These are phyloP conservation scores for Tetraneura akinire DNA, from an alignment of 1,140 invertebrate genomes.

Conservation along the genomic window DNA sequence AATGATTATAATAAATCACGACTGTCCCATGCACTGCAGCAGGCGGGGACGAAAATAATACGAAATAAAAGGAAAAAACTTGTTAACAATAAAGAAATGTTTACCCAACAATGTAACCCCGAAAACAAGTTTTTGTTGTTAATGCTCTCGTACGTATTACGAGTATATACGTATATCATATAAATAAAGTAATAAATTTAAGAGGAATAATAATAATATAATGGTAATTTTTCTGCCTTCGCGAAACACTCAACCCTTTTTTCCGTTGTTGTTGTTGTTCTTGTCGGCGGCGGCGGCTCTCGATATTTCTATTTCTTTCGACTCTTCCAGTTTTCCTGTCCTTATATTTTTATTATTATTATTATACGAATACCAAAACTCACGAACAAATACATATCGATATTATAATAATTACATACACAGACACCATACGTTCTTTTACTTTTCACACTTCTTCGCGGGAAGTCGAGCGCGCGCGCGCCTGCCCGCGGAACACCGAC, in stretches of 20 bases:
- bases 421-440: not conserved
- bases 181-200: not conserved
- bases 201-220: slow-evolving; percentile 10
- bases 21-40: not conserved
- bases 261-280: not conserved
- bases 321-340: slow-evolving; percentile 10
- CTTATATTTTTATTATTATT: too few species aligned
- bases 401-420: slow-evolving; percentile 11
- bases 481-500: slow-evolving; percentile 9
- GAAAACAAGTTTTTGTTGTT: slow-evolving; percentile 48
- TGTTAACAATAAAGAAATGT: slow-evolving; percentile 45
- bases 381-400: not conserved
- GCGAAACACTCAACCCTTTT: slow-evolving; percentile 22
- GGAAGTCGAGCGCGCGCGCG: not conserved
- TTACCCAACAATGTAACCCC: slow-evolving; percentile 47
- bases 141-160: not conserved
- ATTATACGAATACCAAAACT: too few species aligned
- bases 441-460: not conserved
- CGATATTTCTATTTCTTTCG: not conserved
- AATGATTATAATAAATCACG: slow-evolving; percentile 21
- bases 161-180: too few species aligned
- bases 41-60: too few species aligned
- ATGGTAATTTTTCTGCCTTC: not conserved
- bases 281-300: not conserved
- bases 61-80: slow-evolving; percentile 6